These are phyloP conservation scores for Poecile montanus DNA, from an alignment of 2,797 vertebrate species.

Conservation along the genomic window DNA sequence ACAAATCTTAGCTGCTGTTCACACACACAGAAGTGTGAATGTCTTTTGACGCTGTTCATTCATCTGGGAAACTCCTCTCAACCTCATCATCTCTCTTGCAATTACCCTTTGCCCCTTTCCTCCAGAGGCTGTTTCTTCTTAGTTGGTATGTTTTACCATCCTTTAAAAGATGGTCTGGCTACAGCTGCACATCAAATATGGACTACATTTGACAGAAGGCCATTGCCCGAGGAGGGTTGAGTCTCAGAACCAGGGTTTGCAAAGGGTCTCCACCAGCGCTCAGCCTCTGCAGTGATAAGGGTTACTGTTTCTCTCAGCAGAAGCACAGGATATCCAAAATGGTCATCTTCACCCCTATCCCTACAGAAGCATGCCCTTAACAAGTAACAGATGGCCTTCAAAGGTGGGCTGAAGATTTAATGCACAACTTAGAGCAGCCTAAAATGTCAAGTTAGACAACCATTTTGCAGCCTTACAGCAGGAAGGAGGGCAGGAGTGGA, in stretches of 20 bases:
- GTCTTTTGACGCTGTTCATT: conserved; percentile 2
- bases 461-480: not conserved
- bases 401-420: not conserved
- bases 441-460: not conserved
- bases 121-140: not conserved
- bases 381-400: not conserved
- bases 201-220: not conserved
- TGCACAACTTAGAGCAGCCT: not conserved
- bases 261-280: not conserved
- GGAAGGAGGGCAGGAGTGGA: not conserved
- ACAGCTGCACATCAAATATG: not conserved
- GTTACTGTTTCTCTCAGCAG: not conserved
- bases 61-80: not conserved
- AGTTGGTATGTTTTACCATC: not conserved
- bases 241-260: not conserved
- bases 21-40: not conserved
- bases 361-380: not conserved
- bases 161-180: not conserved
- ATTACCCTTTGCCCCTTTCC: conserved; percentile 24
- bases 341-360: not conserved
- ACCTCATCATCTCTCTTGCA: not conserved
- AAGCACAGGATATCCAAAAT: not conserved
- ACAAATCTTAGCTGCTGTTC: not conserved
- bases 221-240: not conserved
- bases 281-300: not conserved